Evolutionary conservation across 2,888 invertebrate genomes (phyloP).

Genomic region (Antheraea yamamai): DNA sequence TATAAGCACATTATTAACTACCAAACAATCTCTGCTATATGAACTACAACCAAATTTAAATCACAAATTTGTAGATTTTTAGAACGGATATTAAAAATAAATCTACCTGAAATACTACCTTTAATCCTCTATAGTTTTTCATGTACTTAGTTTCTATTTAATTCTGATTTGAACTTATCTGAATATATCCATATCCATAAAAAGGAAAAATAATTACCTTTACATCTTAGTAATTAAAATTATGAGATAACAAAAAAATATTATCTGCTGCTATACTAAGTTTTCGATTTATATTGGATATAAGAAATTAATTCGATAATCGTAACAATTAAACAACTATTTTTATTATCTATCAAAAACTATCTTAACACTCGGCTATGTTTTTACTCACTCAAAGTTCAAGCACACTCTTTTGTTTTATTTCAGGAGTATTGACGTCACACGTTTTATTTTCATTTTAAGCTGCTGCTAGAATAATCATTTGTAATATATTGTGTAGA

Average conservation of each 20-base stretch:
- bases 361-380: not conserved
- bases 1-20: not conserved
- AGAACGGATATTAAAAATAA: not conserved
- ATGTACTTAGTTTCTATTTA: not conserved
- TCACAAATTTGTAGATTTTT: not conserved
- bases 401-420: not conserved
- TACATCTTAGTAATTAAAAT: not conserved
- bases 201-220: not conserved
- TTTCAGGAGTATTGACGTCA: slow-evolving; percentile 1
- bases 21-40: not conserved
- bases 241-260: not conserved
- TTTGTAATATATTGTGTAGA: not conserved
- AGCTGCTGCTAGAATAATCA: not conserved
- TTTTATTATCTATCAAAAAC: not conserved
- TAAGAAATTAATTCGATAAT: not conserved
- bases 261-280: not conserved
- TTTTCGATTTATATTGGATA: not conserved
- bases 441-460: not conserved
- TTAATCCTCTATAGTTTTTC: not conserved
- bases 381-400: not conserved
- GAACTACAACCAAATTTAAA: not conserved
- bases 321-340: not conserved
- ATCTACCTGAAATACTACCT: not conserved
- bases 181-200: not conserved
- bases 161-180: not conserved